A percentile compares a stretch with the other conserved stretches of the same genome.
Conservation (phyloP, 2,888 invertebrate species). For the Trichopoda pennipes region DNA sequence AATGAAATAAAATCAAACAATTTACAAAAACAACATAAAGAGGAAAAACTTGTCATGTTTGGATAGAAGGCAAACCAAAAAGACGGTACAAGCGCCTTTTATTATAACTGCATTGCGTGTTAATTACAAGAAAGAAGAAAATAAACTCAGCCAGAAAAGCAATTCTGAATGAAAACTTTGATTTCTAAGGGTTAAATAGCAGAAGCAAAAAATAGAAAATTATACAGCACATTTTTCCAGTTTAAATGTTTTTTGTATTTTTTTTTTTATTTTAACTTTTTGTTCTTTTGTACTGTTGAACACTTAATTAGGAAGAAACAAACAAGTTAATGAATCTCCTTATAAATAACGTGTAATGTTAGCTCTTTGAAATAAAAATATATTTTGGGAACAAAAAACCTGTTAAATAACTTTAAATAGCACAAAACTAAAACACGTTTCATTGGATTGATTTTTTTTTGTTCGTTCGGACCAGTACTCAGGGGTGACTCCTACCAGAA, state of each 20-base stretch:
- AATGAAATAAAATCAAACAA: slow-evolving; percentile 31
- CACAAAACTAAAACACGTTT: neutral
- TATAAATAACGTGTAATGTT: neutral
- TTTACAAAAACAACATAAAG: slow-evolving; percentile 8
- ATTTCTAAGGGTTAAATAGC: slow-evolving; percentile 56
- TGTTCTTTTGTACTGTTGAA: slow-evolving; percentile 39
- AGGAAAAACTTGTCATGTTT: slow-evolving; percentile 29
- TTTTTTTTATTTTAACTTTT: slow-evolving; percentile 1
- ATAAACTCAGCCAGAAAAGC: slow-evolving; percentile 10
- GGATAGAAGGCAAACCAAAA: neutral
- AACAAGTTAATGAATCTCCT: slow-evolving; percentile 65
- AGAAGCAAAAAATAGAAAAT: slow-evolving; percentile 2
- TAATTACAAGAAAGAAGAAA: slow-evolving; percentile 47
- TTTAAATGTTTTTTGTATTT: no score
- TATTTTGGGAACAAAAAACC: slow-evolving; percentile 13
- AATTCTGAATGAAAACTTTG: slow-evolving; percentile 59
- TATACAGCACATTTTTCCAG: neutral
- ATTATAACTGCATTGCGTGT: slow-evolving; percentile 68
- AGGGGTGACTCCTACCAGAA: no score
- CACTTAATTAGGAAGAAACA: slow-evolving; percentile 68
- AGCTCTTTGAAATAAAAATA: neutral
- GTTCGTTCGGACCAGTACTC: no score
- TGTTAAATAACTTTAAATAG: neutral
- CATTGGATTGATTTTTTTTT: no score
- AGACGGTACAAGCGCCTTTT: slow-evolving; percentile 13